phyloP scores from a whole-genome alignment of 2,888 invertebrate species.

The Hydriomena furcata region DNA sequence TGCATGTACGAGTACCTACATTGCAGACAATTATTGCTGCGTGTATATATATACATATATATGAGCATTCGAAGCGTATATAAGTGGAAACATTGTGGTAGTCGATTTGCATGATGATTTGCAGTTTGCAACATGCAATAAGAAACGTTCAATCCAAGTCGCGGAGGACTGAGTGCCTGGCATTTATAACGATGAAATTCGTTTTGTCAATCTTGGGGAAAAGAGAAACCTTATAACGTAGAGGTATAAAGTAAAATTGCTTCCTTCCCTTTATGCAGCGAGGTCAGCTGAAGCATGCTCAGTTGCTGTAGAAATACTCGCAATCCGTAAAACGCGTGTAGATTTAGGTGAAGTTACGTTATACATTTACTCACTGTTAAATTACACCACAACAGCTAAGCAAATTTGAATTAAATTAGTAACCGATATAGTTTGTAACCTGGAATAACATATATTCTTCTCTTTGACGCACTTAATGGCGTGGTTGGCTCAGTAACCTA shows the following conservation, averaged over 20 bases:
- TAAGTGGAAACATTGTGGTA: not conserved
- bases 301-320: constrained; percentile 29
- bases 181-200: constrained; percentile 19
- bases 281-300: constrained; percentile 28
- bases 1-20: no score
- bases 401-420: no score
- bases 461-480: no score
- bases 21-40: no score
- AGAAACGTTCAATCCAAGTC: constrained; percentile 8
- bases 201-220: constrained; percentile 22
- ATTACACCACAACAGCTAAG: no score
- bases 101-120: constrained; percentile 15
- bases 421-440: no score
- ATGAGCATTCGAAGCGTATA: constrained; percentile 2
- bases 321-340: constrained; percentile 21
- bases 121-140: constrained; percentile 18
- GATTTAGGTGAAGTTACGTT: not conserved
- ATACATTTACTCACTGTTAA: no score
- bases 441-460: no score
- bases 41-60: no score
- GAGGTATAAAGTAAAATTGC: constrained; percentile 45
- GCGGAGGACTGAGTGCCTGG: constrained; percentile 15
- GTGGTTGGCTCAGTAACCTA: no score
- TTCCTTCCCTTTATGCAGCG: constrained; percentile 52
- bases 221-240: constrained; percentile 33